Evolutionary conservation across 2,888 invertebrate genomes (phyloP).

Genomic region (Ephialtes manifestator): DNA sequence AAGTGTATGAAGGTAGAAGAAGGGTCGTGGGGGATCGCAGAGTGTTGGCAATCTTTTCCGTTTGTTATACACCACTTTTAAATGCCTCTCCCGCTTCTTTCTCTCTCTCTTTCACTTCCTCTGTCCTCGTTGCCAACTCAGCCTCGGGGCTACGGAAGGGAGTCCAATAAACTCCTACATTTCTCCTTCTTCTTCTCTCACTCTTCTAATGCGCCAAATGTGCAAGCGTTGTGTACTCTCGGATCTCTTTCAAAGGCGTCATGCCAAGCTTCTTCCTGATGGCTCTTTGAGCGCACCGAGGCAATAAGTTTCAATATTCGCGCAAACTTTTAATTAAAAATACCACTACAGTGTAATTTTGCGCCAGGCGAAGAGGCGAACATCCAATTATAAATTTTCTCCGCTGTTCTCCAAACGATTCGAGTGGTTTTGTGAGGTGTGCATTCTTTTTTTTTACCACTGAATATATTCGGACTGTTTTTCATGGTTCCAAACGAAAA

Average conservation of each 20-base stretch:
- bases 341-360: slow-evolving; percentile 14
- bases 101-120: slow-evolving; percentile 3
- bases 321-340: slow-evolving; percentile 21
- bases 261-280: slow-evolving; percentile 34
- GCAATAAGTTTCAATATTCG: slow-evolving; percentile 52
- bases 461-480: neutral
- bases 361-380: neutral
- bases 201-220: slow-evolving; percentile 43
- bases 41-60: slow-evolving; percentile 66
- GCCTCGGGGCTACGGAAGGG: slow-evolving; percentile 49
- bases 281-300: neutral
- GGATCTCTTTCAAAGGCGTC: slow-evolving; percentile 37
- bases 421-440: neutral
- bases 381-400: slow-evolving; percentile 38
- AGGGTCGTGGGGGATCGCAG: slow-evolving; percentile 13
- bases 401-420: neutral
- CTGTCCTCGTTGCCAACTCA: slow-evolving; percentile 53
- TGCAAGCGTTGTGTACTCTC: slow-evolving; percentile 30
- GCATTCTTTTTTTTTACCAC: too few relatives aligned
- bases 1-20: slow-evolving; percentile 31
- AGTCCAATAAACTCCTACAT: slow-evolving; percentile 61
- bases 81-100: slow-evolving; percentile 55
- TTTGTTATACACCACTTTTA: slow-evolving; percentile 65
- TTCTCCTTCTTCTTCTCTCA: slow-evolving; percentile 38
- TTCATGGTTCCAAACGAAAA: neutral